Evolutionary conservation across 2,888 invertebrate genomes (phyloP).

Genomic region (Mermis nigrescens): DNA sequence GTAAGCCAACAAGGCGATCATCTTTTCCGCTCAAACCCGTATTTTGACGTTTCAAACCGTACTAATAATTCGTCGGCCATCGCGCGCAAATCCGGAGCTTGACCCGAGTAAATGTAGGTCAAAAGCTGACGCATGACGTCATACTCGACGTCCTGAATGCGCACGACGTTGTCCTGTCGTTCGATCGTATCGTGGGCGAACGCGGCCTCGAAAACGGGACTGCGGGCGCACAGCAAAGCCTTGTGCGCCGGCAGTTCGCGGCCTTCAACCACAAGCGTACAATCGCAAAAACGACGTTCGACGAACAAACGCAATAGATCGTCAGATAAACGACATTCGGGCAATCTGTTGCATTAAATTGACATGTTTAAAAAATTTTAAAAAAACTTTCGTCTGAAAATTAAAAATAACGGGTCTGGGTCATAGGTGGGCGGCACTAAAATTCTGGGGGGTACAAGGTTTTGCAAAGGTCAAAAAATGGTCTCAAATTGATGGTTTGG

Average conservation of each 20-base stretch:
- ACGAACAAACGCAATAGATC: conserved; percentile 87
- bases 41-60: too few relatives aligned
- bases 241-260: conserved; percentile 45
- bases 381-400: too few relatives aligned
- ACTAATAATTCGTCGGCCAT: conserved; percentile 95
- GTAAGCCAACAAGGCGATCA: too few relatives aligned
- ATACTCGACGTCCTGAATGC: conserved; percentile 81
- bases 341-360: too few relatives aligned
- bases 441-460: too few relatives aligned
- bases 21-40: too few relatives aligned
- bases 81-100: conserved; percentile 71
- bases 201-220: conserved; percentile 98
- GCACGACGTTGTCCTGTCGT: conserved; percentile 55
- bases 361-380: too few relatives aligned
- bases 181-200: conserved; percentile 95
- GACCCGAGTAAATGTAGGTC: conserved; percentile 92
- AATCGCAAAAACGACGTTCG: conserved; percentile 89
- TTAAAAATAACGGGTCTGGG: too few relatives aligned
- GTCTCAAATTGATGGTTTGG: too few relatives aligned
- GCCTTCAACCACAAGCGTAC: conserved; percentile 59
- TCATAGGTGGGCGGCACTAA: too few relatives aligned
- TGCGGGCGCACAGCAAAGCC: conserved; percentile 85
- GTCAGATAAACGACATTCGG: conserved; percentile 55
- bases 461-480: too few relatives aligned
- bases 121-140: conserved; percentile 93